Base-by-base conservation (phyloP, 64 coral and sea anemone species). In the Stichodactyla mertensii region DNA sequence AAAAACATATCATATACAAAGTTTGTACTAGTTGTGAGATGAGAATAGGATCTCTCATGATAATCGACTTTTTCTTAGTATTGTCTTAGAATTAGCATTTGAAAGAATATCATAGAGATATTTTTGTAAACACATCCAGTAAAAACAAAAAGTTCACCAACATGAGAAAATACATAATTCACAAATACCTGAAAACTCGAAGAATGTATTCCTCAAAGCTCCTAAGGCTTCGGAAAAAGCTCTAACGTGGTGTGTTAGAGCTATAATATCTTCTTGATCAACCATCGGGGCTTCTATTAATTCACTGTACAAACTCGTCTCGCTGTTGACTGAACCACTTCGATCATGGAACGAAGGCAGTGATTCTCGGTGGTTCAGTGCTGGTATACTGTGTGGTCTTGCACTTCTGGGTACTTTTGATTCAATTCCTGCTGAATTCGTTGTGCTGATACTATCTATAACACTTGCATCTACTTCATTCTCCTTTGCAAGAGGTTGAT, bases 311-410 rank as follows among this genome's bases (percentile, higher is more conserved):
- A 77, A 92, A 77, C 94, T 90, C 15, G 69, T 84, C 85, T 97
- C 94, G 55, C 94, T 97, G 52, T 97, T 97, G n/a, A 97, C 91
- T 45, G 94, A 97, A 20, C 89, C 91, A 31, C 94, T 97, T 19
- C 94, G 91, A 88, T 93, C 88, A n/a, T 89, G 87, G 18, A 86
- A 60, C 14, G 94, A 97, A 7, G 91, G 89, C 13, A 90, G 54
- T 8, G 91, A 93, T 71, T 97, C 94, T 15, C 88, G 91, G 89
- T 96, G 91, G 9, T 19, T 80, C 54, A 16, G 55, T 55, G 45
- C 61, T 57, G 20, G 55, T 79, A 7, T 56, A 14, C 6, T 78
- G 60, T 55, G 91, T 61, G 60, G 55, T 87, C 55, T 20, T 15
- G 85, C 28, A 51, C 31, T 84, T 78, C 79, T 81, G 22, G 84